Conservation (phyloP, 2,113 vertebrate genomes). For the Pogona vitticeps region DNA sequence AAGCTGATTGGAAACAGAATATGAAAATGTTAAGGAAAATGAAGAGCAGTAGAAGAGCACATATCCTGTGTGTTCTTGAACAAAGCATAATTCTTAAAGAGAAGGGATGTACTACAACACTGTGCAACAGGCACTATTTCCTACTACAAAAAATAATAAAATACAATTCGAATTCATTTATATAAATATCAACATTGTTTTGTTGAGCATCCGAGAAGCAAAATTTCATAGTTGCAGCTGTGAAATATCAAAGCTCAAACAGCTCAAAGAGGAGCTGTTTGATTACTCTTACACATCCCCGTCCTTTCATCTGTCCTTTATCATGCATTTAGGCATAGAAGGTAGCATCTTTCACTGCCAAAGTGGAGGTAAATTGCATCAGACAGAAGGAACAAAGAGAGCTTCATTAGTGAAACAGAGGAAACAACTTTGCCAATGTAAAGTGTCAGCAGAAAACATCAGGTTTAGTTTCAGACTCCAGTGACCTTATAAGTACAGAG, state of each 20-base stretch:
- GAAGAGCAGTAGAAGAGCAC: no score
- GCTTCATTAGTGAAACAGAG: slow-evolving; percentile 35
- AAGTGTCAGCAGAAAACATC: slow-evolving; percentile 48
- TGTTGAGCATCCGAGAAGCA: slow-evolving; percentile 29
- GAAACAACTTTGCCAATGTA: slow-evolving; percentile 46
- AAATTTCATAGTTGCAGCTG: slow-evolving; percentile 9
- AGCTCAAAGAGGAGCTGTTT: slow-evolving; percentile 29
- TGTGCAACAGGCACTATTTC: neutral
- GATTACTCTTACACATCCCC: slow-evolving; percentile 44
- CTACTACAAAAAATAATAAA: slow-evolving; percentile 47
- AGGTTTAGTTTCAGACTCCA: slow-evolving; percentile 16
- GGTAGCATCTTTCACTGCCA: slow-evolving; percentile 58
- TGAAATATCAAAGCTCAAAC: slow-evolving; percentile 52
- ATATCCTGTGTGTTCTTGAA: no score
- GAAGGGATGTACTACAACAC: neutral
- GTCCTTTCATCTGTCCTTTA: slow-evolving; percentile 55
- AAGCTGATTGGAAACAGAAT: no score
- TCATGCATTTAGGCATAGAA: slow-evolving; percentile 43
- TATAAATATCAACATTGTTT: slow-evolving; percentile 42
- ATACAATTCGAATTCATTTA: slow-evolving; percentile 34
- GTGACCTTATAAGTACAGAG: slow-evolving; percentile 33
- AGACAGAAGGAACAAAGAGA: slow-evolving; percentile 40
- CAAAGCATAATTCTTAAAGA: no score
- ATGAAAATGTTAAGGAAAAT: no score
- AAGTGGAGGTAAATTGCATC: slow-evolving; percentile 50